Base-by-base conservation (phyloP, 2,113 vertebrate genomes). In the Phylloscopus whistleri region DNA sequence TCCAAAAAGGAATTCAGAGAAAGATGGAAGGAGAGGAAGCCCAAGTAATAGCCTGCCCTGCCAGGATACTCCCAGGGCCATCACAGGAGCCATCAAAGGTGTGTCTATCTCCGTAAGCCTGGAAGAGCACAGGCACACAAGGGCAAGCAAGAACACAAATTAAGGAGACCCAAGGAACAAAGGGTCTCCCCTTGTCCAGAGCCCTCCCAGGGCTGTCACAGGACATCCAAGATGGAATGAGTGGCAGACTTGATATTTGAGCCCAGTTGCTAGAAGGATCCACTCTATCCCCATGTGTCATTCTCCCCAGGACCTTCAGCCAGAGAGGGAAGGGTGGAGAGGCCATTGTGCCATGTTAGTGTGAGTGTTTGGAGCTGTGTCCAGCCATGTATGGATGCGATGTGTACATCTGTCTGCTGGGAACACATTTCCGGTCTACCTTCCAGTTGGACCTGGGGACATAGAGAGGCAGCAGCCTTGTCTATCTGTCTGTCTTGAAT, bases 231-330 rank as follows among this genome's bases (percentile, higher is more conserved):
- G 8, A 14, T 43, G 31, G 19, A n/a, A 11, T 24, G 39, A 68
- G 41, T 41, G 49, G 8, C 81, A 87, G 19, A 16, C 10, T 33
- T 6, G 0, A 0, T 35, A 28, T 37, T 28, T 33, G 35, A 90
- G 44, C 11, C 33, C 33, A 26, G 23, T 4, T 69, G 18, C 35
- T 81, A 21, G 20, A 60, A 64, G 33, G 63, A 68, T 72, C 20
- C 44, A 10, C 35, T 20, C 27, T 43, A 28, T 55, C 22, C 9
- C 1, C 1, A 0, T 52, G 16, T 37, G 44, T 7, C 51, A 5
- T 64, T 80, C 30, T 64, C 44, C 24, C 22, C 39, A 2, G 9
- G 48, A 33, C 9, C 51, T 58, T 41, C 39, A 28, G 15, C n/a
- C 39, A 7, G 43, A 35, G n/a, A 49, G 44, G 31, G 10, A 6